These are phyloP conservation scores for Kradibia gibbosae DNA, from an alignment of 1,140 invertebrate genomes.

Conservation along the genomic window DNA sequence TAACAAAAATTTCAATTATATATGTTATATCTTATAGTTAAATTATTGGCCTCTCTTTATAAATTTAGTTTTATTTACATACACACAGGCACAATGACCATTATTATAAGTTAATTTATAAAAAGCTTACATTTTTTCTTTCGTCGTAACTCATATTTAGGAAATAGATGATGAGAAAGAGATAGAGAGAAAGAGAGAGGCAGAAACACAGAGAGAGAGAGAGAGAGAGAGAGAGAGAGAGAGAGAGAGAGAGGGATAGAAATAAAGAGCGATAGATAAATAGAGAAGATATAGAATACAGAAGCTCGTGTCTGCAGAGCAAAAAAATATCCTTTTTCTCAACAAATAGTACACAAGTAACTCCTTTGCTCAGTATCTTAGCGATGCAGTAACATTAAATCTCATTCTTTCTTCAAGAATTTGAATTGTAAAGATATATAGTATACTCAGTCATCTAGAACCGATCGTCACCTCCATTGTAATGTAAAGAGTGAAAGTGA, in stretches of 20 bases:
- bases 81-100: neutral
- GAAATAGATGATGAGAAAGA: neutral
- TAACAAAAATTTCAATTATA: neutral
- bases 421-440: neutral
- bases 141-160: neutral
- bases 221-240: neutral
- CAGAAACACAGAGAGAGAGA: neutral
- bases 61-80: conserved; percentile 31
- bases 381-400: conserved; percentile 66
- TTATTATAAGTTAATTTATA: conserved; percentile 18
- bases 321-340: conserved; percentile 57
- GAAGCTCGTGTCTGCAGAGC: conserved; percentile 58
- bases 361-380: conserved; percentile 42
- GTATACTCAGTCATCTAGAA: neutral
- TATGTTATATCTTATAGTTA: neutral
- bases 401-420: conserved; percentile 56
- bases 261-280: neutral
- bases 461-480: neutral
- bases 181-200: neutral
- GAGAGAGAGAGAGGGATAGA: neutral
- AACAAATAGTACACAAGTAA: neutral
- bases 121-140: neutral
- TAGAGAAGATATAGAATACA: conserved; percentile 46
- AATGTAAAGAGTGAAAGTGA: neutral
- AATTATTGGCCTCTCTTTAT: conserved; percentile 10